These are phyloP conservation scores for Erythrolamprus reginae DNA, from an alignment of 2,113 vertebrate species.

Conservation along the genomic window DNA sequence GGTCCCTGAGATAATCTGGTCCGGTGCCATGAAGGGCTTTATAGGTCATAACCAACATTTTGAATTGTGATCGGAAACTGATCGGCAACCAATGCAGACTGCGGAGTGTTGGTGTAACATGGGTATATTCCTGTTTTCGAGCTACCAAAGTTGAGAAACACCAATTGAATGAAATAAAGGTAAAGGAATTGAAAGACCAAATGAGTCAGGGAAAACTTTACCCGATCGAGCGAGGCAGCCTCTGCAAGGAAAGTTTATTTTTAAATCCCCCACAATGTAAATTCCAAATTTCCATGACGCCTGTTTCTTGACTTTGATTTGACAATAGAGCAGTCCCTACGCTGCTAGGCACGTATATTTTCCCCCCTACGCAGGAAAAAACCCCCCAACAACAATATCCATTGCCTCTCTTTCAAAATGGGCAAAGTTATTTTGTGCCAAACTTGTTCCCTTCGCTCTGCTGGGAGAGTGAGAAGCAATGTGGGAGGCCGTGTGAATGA, in stretches of 20 bases:
- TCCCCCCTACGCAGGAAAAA: not conserved
- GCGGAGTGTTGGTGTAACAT: too few species aligned
- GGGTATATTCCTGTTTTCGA: too few species aligned
- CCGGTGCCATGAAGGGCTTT: too few species aligned
- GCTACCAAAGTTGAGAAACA: not conserved
- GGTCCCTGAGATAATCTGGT: too few species aligned
- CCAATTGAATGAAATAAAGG: not conserved
- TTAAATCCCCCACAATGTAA: not conserved
- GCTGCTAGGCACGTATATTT: not conserved
- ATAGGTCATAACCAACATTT: too few species aligned
- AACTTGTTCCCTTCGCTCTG: too few species aligned
- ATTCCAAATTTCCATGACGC: not conserved
- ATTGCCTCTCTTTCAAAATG: not conserved
- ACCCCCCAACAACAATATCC: too few species aligned
- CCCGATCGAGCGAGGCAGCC: not conserved
- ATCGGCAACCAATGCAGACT: too few species aligned
- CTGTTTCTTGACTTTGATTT: not conserved
- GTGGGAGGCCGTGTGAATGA: not conserved
- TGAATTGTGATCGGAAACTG: not conserved
- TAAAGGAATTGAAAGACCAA: not conserved
- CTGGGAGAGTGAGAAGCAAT: too few species aligned
- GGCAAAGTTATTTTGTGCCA: not conserved
- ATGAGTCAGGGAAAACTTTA: not conserved
- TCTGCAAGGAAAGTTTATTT: not conserved
- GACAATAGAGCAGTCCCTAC: not conserved